These are phyloP conservation scores for Megaptera novaeangliae DNA, from an alignment of 2,113 vertebrate genomes.

Conservation along the genomic window DNA sequence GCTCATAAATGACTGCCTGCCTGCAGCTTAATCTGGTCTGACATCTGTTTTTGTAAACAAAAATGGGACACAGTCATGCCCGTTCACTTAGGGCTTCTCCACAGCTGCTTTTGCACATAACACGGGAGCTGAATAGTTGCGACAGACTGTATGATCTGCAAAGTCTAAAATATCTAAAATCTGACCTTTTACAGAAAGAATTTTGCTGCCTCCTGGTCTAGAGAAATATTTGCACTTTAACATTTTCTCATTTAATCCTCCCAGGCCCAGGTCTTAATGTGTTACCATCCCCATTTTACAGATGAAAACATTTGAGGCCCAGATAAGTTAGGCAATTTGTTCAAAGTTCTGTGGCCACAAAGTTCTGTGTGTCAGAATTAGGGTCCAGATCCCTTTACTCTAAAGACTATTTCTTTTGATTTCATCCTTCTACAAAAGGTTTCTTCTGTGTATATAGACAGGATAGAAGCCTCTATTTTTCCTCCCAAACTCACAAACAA, in stretches of 20 bases:
- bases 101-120: neutral
- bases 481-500: neutral
- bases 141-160: neutral
- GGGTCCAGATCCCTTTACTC: neutral
- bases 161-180: neutral
- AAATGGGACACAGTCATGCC: neutral
- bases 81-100: neutral
- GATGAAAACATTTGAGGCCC: neutral
- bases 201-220: neutral
- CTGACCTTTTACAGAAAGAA: neutral
- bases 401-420: neutral
- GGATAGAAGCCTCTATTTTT: neutral
- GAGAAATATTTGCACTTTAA: neutral
- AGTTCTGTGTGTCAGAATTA: neutral
- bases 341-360: neutral
- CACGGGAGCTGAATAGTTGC: no score
- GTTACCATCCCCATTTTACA: neutral
- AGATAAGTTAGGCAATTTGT: neutral
- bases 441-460: neutral
- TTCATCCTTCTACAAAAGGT: neutral
- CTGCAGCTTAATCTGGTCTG: neutral
- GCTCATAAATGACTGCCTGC: neutral
- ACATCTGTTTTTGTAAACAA: neutral
- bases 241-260: neutral
- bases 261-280: neutral